Conservation (phyloP, 2,113 vertebrate genomes). For the Spheniscus mendiculus region DNA sequence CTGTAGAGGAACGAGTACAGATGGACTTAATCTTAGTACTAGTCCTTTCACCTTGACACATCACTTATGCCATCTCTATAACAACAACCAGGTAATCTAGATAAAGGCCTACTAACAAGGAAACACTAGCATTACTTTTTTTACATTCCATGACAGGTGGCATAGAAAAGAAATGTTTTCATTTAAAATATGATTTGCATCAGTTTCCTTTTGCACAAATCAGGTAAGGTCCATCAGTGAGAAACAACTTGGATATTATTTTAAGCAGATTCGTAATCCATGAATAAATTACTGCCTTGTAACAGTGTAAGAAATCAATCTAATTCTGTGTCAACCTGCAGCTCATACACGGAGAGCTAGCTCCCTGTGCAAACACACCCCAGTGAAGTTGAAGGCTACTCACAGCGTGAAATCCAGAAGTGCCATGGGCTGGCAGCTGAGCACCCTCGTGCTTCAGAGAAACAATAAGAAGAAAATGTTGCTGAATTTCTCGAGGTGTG, state of each 20-base stretch:
- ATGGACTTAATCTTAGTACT: conserved; percentile 37
- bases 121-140: background rate
- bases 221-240: background rate
- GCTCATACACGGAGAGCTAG: background rate
- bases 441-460: background rate
- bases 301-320: background rate
- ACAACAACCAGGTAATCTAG: conserved; percentile 51
- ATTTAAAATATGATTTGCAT: background rate
- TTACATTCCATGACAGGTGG: background rate
- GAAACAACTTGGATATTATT: background rate
- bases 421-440: background rate
- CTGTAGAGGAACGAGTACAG: background rate
- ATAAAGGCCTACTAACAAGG: conserved; percentile 7
- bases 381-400: background rate
- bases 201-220: background rate
- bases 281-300: background rate
- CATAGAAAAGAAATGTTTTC: background rate
- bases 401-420: background rate
- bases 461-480: background rate
- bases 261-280: background rate
- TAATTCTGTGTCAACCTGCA: background rate
- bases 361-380: background rate
- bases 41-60: background rate
- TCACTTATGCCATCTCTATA: conserved; percentile 11
- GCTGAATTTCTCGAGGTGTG: background rate